A percentile compares a stretch with the other conserved stretches of the same genome.
These are phyloP conservation scores for Rhodinocichla rosea DNA, from an alignment of 2,113 vertebrate genomes.

Conservation along the genomic window DNA sequence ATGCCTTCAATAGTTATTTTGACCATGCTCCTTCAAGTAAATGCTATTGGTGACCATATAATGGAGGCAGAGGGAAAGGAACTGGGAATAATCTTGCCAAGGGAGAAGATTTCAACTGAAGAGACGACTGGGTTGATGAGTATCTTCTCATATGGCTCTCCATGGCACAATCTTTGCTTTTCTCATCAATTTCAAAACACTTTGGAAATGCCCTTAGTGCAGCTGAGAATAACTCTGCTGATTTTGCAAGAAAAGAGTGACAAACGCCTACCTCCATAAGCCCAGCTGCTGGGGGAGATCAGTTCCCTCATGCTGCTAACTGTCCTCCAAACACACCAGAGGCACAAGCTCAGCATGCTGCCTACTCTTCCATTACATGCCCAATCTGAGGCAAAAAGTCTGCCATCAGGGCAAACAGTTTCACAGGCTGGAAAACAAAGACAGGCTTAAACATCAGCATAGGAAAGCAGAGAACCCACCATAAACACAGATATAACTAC, in stretches of 20 bases:
- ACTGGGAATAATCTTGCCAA: not conserved
- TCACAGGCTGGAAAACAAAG: not conserved
- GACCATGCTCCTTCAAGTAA: not conserved
- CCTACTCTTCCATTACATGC: not conserved
- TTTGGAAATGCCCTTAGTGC: not conserved
- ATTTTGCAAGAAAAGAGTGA: not conserved
- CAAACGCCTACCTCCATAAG: not conserved
- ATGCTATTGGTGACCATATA: not conserved
- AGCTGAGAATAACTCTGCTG: not conserved
- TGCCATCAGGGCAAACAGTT: not conserved
- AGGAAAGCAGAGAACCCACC: not conserved
- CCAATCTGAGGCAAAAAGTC: not conserved
- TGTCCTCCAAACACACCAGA: not conserved
- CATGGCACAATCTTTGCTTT: not conserved
- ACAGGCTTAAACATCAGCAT: not conserved
- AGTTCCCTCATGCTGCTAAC: not conserved
- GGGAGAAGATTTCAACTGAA: not conserved
- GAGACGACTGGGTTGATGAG: not conserved
- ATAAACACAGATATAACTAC: not conserved
- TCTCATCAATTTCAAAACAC: not conserved
- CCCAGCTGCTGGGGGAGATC: not conserved
- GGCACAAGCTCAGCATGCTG: not conserved
- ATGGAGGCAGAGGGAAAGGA: not conserved
- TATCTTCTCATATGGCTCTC: not conserved
- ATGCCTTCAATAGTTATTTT: not conserved